Conservation (phyloP, 2,888 invertebrate species). For the Apodemia duryi region DNA sequence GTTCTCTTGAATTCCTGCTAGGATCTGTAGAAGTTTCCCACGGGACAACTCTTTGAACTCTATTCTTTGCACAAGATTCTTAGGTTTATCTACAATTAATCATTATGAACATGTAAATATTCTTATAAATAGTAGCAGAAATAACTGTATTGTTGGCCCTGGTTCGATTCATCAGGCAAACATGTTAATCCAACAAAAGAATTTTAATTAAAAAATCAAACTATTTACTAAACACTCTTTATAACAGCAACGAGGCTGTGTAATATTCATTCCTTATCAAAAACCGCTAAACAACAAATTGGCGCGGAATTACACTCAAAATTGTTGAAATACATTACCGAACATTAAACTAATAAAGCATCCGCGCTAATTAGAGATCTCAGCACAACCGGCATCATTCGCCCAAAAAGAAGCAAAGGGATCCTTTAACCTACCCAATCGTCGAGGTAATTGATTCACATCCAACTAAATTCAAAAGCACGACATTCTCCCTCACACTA, state of each 20-base stretch:
- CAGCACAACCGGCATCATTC: conserved; percentile 41
- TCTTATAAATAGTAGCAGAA: not conserved
- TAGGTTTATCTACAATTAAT: not conserved
- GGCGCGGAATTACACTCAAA: conserved; percentile 40
- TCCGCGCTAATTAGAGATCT: conserved; percentile 74
- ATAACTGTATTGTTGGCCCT: no score
- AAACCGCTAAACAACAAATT: conserved; percentile 59
- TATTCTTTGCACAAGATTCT: not conserved
- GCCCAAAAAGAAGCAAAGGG: conserved; percentile 53
- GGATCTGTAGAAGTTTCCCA: conserved; percentile 46
- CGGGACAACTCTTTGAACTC: conserved; percentile 35
- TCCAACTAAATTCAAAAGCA: conserved; percentile 58
- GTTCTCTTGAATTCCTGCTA: conserved; percentile 47
- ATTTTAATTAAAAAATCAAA: conserved; percentile 51
- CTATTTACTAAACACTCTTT: conserved; percentile 74
- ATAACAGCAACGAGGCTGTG: conserved; percentile 69
- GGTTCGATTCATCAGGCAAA: no score
- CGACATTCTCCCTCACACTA: conserved; percentile 40
- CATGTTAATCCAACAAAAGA: no score
- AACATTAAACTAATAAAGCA: conserved; percentile 77
- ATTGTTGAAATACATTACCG: conserved; percentile 57
- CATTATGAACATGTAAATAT: not conserved
- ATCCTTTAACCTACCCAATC: conserved; percentile 54
- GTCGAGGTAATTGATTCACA: conserved; percentile 69
- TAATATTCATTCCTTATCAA: conserved; percentile 70